Percentiles rank a stretch among this genome's conserved stretches.
These are phyloP conservation scores for Oreochromis aureus DNA, from an alignment of 2,113 vertebrate genomes.

Conservation along the genomic window DNA sequence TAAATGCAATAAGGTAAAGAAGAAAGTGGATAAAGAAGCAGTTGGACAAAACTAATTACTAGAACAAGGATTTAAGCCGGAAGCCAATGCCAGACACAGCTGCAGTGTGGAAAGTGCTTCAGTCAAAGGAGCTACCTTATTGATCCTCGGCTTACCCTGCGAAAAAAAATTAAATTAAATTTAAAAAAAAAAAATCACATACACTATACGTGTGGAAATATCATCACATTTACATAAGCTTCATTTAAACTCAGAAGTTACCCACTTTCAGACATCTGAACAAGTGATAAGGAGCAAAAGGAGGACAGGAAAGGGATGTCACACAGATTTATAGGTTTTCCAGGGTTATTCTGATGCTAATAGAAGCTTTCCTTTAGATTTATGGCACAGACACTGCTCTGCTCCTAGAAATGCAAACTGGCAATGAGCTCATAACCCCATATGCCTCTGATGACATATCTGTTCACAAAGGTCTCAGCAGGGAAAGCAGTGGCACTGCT, in stretches of 20 bases:
- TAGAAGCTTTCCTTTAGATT: constrained; percentile 16
- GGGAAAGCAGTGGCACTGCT: not conserved
- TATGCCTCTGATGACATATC: constrained; percentile 33
- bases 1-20: not conserved
- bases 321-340: not conserved
- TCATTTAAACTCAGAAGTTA: not conserved
- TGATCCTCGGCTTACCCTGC: not conserved
- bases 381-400: constrained; percentile 12
- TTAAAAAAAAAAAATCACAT: not conserved
- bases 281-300: not conserved
- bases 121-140: not conserved
- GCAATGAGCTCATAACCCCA: constrained; percentile 32
- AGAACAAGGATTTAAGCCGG: not conserved
- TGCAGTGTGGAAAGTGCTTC: not conserved
- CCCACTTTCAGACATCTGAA: not conserved
- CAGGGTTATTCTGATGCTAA: not conserved
- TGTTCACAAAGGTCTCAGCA: not conserved
- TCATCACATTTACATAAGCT: not conserved
- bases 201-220: not conserved
- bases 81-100: not conserved
- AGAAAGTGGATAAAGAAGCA: not conserved
- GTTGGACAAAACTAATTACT: not conserved
- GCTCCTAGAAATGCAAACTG: constrained; percentile 38
- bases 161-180: not conserved
- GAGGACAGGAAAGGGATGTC: not conserved